Conservation (phyloP, 2,113 vertebrate genomes). For the Gasterosteus aculeatus region DNA sequence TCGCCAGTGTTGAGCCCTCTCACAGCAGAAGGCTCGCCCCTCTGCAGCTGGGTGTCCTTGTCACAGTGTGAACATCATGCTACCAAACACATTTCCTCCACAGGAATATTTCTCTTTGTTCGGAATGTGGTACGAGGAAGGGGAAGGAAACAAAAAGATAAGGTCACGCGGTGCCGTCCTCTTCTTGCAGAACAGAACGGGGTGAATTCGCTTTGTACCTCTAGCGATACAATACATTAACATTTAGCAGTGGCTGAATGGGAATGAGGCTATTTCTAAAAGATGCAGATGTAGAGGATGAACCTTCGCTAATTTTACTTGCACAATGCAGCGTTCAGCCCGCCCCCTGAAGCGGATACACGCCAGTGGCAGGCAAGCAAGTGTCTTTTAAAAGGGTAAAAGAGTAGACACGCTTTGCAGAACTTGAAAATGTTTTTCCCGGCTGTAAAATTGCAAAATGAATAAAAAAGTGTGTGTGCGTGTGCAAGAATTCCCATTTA, state of each 20-base stretch:
- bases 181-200: not conserved
- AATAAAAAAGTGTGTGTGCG: not conserved
- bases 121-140: constrained; percentile 25
- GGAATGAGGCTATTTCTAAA: constrained; percentile 48
- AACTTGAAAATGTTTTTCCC: constrained; percentile 8
- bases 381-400: not conserved
- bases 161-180: constrained; percentile 17
- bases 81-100: constrained; percentile 34
- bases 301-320: constrained; percentile 20
- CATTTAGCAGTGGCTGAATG: constrained; percentile 43
- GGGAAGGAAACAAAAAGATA: constrained; percentile 18
- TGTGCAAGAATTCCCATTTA: constrained; percentile 4
- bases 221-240: constrained; percentile 55
- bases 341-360: not conserved
- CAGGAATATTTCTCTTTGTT: constrained; percentile 25
- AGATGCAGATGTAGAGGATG: constrained; percentile 27
- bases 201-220: constrained; percentile 25
- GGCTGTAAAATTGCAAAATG: not conserved
- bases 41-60: constrained; percentile 54
- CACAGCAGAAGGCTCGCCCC: constrained; percentile 16
- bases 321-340: not conserved
- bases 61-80: constrained; percentile 38
- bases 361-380: not conserved
- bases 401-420: not conserved
- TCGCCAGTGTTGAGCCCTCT: constrained; percentile 34